These are phyloP conservation scores for Tromatobia lineatoria DNA, from an alignment of 2,888 invertebrate species.

Conservation along the genomic window DNA sequence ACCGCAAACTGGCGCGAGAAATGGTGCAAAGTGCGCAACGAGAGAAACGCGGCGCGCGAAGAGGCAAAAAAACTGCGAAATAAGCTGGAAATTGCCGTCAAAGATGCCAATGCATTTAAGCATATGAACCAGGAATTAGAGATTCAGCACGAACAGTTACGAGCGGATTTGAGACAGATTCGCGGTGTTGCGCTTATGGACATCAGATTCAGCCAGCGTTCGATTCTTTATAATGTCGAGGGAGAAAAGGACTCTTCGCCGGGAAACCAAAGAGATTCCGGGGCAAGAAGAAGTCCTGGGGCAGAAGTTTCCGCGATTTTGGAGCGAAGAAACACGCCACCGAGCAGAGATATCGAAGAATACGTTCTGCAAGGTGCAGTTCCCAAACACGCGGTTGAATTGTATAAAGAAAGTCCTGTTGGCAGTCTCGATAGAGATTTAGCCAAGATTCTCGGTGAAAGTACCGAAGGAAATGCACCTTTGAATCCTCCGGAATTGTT, in stretches of 20 bases:
- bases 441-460: slow-evolving; percentile 75
- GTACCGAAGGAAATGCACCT: slow-evolving; percentile 64
- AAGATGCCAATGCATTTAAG: slow-evolving; percentile 91
- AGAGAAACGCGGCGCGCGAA: slow-evolving; percentile 96
- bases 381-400: slow-evolving; percentile 87
- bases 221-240: slow-evolving; percentile 80
- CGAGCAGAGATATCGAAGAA: slow-evolving; percentile 86
- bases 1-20: slow-evolving; percentile 98
- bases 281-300: slow-evolving; percentile 70
- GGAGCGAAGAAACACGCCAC: slow-evolving; percentile 66
- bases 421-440: slow-evolving; percentile 80
- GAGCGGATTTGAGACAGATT: slow-evolving; percentile 93
- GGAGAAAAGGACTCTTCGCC: slow-evolving; percentile 68
- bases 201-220: slow-evolving; percentile 79
- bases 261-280: slow-evolving; percentile 69
- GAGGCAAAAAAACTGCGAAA: slow-evolving; percentile 93
- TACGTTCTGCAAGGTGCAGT: slow-evolving; percentile 89
- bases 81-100: slow-evolving; percentile 92
- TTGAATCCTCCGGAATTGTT: slow-evolving; percentile 51
- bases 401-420: slow-evolving; percentile 83
- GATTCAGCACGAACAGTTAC: slow-evolving; percentile 91
- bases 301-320: slow-evolving; percentile 72
- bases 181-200: slow-evolving; percentile 85
- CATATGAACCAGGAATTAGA: slow-evolving; percentile 93
- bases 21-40: slow-evolving; percentile 97